A percentile compares a stretch with the other conserved stretches of the same genome.
Evolutionary conservation across 2,113 vertebrate species (phyloP).

Genomic region (Stigmatopora nigra): DNA sequence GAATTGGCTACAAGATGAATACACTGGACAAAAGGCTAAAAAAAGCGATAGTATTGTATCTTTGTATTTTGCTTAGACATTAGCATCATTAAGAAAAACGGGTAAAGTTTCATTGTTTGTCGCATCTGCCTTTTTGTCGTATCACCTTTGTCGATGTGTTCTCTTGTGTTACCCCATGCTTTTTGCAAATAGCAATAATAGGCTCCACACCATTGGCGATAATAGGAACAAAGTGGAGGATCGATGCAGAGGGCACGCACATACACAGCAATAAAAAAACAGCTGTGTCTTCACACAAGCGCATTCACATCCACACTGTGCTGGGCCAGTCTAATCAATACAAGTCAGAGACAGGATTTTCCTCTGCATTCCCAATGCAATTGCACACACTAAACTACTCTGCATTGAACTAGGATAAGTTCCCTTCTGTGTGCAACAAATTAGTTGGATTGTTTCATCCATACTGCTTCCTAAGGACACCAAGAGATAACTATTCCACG

Average conservation of each 20-base stretch:
- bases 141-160: slow-evolving; percentile 18
- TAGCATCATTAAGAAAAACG: slow-evolving; percentile 36
- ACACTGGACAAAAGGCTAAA: background rate
- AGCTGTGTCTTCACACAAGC: slow-evolving; percentile 28
- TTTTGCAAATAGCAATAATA: slow-evolving; percentile 53
- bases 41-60: background rate
- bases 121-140: slow-evolving; percentile 3
- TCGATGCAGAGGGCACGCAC: slow-evolving; percentile 44
- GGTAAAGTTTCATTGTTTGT: slow-evolving; percentile 13
- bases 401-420: slow-evolving; percentile 6
- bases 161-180: slow-evolving; percentile 41
- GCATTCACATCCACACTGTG: slow-evolving; percentile 25
- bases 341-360: slow-evolving; percentile 48
- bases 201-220: slow-evolving; percentile 51
- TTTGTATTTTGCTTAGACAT: background rate
- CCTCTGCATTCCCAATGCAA: slow-evolving; percentile 41
- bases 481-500: background rate
- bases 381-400: slow-evolving; percentile 10
- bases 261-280: slow-evolving; percentile 37
- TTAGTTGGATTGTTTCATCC: slow-evolving; percentile 1
- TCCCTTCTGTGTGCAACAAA: slow-evolving; percentile 10
- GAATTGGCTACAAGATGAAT: background rate
- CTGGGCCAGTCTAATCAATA: slow-evolving; percentile 42
- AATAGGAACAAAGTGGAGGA: slow-evolving; percentile 63
- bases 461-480: background rate